Evolutionary conservation across 1,140 invertebrate genomes (phyloP).

Genomic region (Caenorhabditis latens): DNA sequence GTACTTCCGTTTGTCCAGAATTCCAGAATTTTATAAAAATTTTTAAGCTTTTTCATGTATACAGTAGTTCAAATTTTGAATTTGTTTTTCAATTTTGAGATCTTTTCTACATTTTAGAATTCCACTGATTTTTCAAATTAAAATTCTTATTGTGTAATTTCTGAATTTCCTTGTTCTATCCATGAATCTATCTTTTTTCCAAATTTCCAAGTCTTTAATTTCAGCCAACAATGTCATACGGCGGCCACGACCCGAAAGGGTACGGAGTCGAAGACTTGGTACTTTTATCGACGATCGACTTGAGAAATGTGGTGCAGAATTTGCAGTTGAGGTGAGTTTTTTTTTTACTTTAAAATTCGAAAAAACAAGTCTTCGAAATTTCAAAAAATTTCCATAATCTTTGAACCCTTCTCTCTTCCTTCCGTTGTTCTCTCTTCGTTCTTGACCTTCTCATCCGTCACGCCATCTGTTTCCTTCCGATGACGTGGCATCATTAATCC

Average conservation of each 20-base stretch:
- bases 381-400: neutral
- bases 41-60: too few species aligned
- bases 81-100: too few species aligned
- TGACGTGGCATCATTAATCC: constrained; percentile 30
- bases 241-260: constrained; percentile 69
- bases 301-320: constrained; percentile 68
- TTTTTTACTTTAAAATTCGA: constrained; percentile 4
- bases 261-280: constrained; percentile 72
- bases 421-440: neutral
- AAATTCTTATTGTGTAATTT: too few species aligned
- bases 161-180: too few species aligned
- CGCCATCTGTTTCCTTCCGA: too few species aligned
- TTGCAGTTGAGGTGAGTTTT: constrained; percentile 67
- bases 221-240: constrained; percentile 62
- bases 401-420: neutral
- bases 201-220: neutral
- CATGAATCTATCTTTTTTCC: neutral
- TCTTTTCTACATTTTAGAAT: too few species aligned
- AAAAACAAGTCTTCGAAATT: neutral
- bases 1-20: too few species aligned
- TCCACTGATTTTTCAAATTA: too few species aligned
- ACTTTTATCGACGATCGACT: constrained; percentile 67
- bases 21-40: too few species aligned
- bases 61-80: too few species aligned
- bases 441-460: neutral